These are phyloP conservation scores for Rhombomys opimus DNA, from an alignment of 2,113 vertebrate species.

Conservation along the genomic window DNA sequence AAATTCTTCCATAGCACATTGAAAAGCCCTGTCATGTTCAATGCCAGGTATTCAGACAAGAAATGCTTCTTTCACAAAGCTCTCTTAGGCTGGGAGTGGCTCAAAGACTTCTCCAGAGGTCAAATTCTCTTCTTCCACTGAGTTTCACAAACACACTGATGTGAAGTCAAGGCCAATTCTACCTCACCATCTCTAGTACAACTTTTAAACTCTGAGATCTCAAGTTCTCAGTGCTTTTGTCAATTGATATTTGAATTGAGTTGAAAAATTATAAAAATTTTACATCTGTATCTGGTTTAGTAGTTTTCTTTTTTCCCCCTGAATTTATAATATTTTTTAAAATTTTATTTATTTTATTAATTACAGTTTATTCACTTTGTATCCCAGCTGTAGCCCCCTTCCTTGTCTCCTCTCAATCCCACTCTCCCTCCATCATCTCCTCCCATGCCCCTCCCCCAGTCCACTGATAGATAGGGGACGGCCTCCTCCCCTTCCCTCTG, in stretches of 20 bases:
- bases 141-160: background rate
- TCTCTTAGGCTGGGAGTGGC: background rate
- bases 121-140: background rate
- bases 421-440: too few species aligned
- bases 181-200: background rate
- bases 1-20: background rate
- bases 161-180: background rate
- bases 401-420: too few species aligned
- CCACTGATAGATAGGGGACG: too few species aligned
- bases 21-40: background rate
- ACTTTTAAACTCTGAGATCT: slow-evolving; percentile 32
- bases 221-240: background rate
- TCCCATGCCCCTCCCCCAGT: too few species aligned
- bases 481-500: too few species aligned
- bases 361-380: too few species aligned
- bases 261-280: background rate
- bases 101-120: background rate
- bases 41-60: background rate
- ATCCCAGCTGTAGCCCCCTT: too few species aligned
- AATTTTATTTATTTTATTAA: too few species aligned
- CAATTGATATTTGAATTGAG: background rate
- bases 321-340: too few species aligned
- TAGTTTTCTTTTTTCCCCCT: slow-evolving; percentile 11
- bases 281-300: slow-evolving; percentile 3
- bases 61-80: slow-evolving; percentile 17